Evolutionary conservation across 1,140 invertebrate genomes (phyloP), one percentile per base, ranked within the genome.

Genomic region (Bacillus rossius): DNA sequence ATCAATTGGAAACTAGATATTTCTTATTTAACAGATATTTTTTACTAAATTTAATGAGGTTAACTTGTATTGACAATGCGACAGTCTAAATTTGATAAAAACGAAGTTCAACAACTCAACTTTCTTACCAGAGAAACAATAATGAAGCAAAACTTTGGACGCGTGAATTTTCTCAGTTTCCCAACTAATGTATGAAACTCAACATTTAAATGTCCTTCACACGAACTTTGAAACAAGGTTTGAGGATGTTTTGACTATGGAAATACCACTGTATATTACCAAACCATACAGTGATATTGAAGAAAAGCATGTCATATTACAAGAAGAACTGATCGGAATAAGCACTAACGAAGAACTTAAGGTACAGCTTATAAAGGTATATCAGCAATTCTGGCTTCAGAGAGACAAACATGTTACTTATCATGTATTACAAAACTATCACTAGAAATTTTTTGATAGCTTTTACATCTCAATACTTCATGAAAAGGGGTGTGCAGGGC

Each of bases 331-430:
- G 22, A 29, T 61, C 29, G 55, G 56, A 56, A 55, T 66, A 56
- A 67, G 60, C 52, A 63, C 61, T 22, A 64, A 67, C 45, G 61
- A 67, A 55, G 62, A 68, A 61, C 55, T 66, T 43, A 67, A 68
- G 55, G 61, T 67, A 38, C 41, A 63, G 37, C 65, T 68, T 57
- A 66, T 41, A 65, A 66, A 65, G 8, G 60, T 59, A 26, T 61
- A 63, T 63, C 60, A 61, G 47, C 45, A 58, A 60, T 65, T 66
- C 50, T 67, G 60, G 54, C 19, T 50, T 34, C 43, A 61, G 53
- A 58, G 43, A 23, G 26, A 50, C 1, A 57, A 45, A 45, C 41
- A 52, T 37, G 60, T 55, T 55, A 57, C 56, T 43, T 60, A 65
- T 60, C 59, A 62, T 38, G 56, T 42, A 61, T 61, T n/a, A n/a